Evolutionary conservation across 2,888 invertebrate genomes (phyloP).

Genomic region (Tupiocoris notatus): DNA sequence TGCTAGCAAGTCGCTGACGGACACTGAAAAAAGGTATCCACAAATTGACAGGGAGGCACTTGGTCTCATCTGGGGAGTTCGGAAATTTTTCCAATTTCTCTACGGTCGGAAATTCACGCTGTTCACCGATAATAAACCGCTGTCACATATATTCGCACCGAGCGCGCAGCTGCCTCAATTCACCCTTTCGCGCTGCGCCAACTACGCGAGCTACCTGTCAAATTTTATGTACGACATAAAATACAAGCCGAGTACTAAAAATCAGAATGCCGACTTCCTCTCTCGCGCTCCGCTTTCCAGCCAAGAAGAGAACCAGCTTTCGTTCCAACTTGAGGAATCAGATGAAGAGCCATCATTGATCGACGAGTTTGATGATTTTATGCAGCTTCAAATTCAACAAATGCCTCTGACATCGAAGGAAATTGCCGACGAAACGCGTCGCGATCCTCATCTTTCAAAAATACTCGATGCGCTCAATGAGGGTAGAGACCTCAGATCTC

Average conservation of each 20-base stretch:
- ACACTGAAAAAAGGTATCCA: not conserved
- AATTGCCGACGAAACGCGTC: not conserved
- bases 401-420: no score
- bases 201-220: not conserved
- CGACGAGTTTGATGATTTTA: not conserved
- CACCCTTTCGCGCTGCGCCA: not conserved
- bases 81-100: no score
- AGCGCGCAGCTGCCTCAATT: not conserved
- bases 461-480: not conserved
- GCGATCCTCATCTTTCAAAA: not conserved
- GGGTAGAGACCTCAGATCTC: not conserved
- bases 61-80: no score
- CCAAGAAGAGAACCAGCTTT: not conserved
- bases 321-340: no score
- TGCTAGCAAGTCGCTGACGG: not conserved
- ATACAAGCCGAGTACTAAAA: no score
- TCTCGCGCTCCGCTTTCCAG: not conserved
- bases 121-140: not conserved
- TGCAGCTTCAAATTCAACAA: not conserved
- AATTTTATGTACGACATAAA: not conserved
- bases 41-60: no score
- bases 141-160: conserved; percentile 48
- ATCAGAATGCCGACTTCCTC: not conserved
- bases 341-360: no score
- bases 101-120: not conserved